phyloP scores from a whole-genome alignment of 2,888 invertebrate genomes.

The Hyppa rectilinea region DNA sequence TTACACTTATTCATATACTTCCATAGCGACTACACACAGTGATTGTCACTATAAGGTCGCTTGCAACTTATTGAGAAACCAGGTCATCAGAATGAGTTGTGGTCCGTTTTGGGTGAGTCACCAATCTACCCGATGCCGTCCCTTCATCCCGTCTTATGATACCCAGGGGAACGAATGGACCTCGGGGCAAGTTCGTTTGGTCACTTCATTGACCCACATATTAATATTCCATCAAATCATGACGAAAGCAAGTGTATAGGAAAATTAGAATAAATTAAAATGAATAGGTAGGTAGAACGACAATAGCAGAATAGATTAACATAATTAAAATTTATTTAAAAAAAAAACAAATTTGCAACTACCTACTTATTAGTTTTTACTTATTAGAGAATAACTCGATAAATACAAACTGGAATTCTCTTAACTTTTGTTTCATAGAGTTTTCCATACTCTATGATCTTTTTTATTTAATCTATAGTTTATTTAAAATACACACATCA shows the following conservation, averaged over 20 bases:
- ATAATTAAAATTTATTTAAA: not conserved
- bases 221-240: slow-evolving; percentile 4
- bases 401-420: not conserved
- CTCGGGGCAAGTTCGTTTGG: slow-evolving; percentile 16
- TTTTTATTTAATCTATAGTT: slow-evolving; percentile 1
- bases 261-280: not conserved
- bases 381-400: not conserved
- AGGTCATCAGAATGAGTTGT: not conserved
- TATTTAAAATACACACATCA: too few relatives aligned
- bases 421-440: not conserved
- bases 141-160: slow-evolving; percentile 21
- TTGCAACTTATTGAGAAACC: not conserved
- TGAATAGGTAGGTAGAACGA: not conserved
- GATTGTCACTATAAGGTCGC: not conserved
- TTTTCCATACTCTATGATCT: not conserved
- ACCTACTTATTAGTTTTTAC: not conserved
- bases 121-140: slow-evolving; percentile 30
- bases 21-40: not conserved
- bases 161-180: slow-evolving; percentile 16
- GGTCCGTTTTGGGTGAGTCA: slow-evolving; percentile 13
- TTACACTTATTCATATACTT: too few relatives aligned
- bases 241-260: not conserved
- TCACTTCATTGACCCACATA: slow-evolving; percentile 9
- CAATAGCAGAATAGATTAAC: not conserved
- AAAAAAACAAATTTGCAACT: not conserved